Base-by-base conservation (phyloP, 2,113 vertebrate genomes). In the Corydoras maculifer region DNA sequence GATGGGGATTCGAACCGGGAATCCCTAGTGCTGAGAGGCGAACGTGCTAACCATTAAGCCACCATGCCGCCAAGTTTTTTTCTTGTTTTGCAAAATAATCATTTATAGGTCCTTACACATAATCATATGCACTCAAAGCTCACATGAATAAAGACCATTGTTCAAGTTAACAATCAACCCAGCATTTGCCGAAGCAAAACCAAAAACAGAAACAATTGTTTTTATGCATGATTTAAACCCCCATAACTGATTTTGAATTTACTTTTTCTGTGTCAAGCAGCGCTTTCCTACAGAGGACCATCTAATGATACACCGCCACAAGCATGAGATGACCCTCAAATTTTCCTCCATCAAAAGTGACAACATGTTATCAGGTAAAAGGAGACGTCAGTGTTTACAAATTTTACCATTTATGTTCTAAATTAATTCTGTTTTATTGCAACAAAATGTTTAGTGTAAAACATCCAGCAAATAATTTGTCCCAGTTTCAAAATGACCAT, bases 311-410 rank as follows among this genome's bases (percentile, higher is more conserved):
- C 97, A 99, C 83, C 92, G 97, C 86, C 97, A 99, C 91, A 99
- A 98, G 89, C 97, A 99, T 88, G 97, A 99, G 90, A 99, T 99
- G 97, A 99, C 96, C 87, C 91, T 99, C 83, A 99, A 99, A 90
- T 99, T 99, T 84, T 92, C 97, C 78, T 94, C 95, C 83, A 96
- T 99, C 92, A 99, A 99, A 92, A 96, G 91, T 75, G 97, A 99
- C 90, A 98, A 90, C 89, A 92, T 99, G 91, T 86, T 99, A 87
- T 97, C 96, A 93, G 97, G 97, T 99, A 91, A 93, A 72, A 15
- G 7, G 54, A 57, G 14, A 7, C 54, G 6, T n/a, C 54, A 4
- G 54, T 15, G 13, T 3, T 8, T 53, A 53, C 51, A 53, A 2
- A 43, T 43, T 5, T 43, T 43, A 43, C 35, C 18, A 25, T 25